Evolutionary conservation across 2,888 invertebrate genomes (phyloP), one percentile per base, ranked within the genome.

Genomic region (Beris chalybata): DNA sequence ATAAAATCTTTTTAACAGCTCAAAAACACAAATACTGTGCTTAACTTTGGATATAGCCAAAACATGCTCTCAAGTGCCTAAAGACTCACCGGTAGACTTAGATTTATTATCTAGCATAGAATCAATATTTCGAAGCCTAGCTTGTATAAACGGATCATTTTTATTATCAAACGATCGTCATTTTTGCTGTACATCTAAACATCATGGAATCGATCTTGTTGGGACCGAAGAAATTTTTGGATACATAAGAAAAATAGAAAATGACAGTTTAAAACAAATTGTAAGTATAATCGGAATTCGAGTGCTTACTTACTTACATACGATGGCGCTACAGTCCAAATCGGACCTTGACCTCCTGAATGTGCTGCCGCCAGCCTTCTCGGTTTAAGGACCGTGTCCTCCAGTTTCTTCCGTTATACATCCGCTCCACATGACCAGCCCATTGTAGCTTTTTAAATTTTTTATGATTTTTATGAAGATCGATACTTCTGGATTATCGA

Each of bases 121-220:
- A 79, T 89, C 88, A 7, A 90, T 91, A 13, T 95, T 97, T 77
- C 89, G 90, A 69, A 95, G 93, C 72, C 82, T 90, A 67, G 86
- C 93, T 0, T 95, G 95, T 78, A 78, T 96, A 47, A 97, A 97
- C 81, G 92, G 87, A 4, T 97, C 97, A 1, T 97, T 96, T 81
- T 82, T 95, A 64, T 69, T 85, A 52, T 73, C 82, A 0, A 84
- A 89, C 72, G 87, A 89, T 70, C 83, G 82, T 11, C 93, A 93
- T 77, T 91, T 86, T 75, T 88, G 89, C 64, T 95, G 94, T 77
- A 89, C 89, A 56, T 88, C 88, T 50, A 90, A 88, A 74, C 87
- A 93, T 76, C 89, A 90, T 71, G 95, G 95, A 0, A 81, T 97
- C 1, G 89, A 95, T 78, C 77, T 96, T 30, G 82, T 79, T 22